phyloP scores from a whole-genome alignment of 2,113 vertebrate genomes.

The Ceratotherium simum region DNA sequence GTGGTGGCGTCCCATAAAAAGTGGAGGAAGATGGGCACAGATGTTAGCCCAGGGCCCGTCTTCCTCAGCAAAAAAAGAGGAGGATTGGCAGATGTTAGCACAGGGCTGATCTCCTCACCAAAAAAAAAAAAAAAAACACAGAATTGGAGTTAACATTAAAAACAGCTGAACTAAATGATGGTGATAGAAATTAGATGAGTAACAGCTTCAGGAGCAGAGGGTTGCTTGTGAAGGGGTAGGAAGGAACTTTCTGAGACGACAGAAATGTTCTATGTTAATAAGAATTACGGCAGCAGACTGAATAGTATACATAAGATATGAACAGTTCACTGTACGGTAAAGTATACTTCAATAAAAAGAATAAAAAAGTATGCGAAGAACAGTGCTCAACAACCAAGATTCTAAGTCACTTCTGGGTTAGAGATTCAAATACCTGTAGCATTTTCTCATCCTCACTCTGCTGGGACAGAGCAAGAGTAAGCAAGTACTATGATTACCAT shows the following conservation, averaged over 20 bases:
- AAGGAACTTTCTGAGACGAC: not conserved
- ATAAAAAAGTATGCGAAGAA: not conserved
- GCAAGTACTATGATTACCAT: not conserved
- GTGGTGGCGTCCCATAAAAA: too few species aligned
- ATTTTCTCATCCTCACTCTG: not conserved
- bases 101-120: too few species aligned
- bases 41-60: too few species aligned
- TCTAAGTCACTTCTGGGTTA: not conserved
- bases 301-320: not conserved
- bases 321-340: not conserved
- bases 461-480: not conserved
- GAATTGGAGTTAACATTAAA: not conserved
- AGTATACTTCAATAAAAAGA: not conserved
- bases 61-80: too few species aligned
- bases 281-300: accelerated
- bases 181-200: not conserved
- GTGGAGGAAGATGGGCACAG: too few species aligned
- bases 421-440: not conserved
- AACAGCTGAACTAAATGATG: not conserved
- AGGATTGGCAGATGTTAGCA: too few species aligned
- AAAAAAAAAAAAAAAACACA: slow-evolving; percentile 64
- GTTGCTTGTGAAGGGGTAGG: not conserved
- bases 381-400: not conserved
- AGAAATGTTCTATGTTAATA: not conserved
- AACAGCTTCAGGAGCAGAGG: not conserved